Evolutionary conservation across 2,888 invertebrate genomes (phyloP), one percentile per base, ranked within the genome.

Genomic region (Cephus runcator): DNA sequence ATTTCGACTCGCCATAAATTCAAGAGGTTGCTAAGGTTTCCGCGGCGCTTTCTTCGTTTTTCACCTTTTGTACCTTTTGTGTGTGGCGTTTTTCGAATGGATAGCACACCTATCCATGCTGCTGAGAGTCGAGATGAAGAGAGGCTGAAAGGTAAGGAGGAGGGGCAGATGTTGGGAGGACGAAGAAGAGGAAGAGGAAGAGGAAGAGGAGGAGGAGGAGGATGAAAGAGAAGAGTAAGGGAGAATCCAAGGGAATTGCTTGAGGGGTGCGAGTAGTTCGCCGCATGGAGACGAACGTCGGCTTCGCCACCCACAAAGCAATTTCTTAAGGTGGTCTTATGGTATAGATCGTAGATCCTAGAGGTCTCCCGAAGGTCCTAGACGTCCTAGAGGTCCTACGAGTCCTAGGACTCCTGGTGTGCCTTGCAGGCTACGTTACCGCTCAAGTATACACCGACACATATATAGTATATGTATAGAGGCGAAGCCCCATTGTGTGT

Each of bases 321-420:
- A 88, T 87, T 88, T 88, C 87, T 88, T 88, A 86, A 83, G 82
- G 83, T 80, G 84, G 85, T 85, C 84, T 87, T 83, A 85, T 85
- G 85, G 82, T 82, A 35, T 34, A 71, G 71, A 56, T 56, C 56
- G 56, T 56, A 23, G 56, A 56, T 56, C 56, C 23, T 56, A 56
- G 56, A 56, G 40, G 40, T 40, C 40, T 15, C 40, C 40, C 15
- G 40, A 40, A 40, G 40, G 15, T 40, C 4, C 40, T 15, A 40
- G 40, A 40, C 15, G 40, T 40, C 15, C 40, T 15, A 15, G 40
- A 40, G 40, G 40, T 40, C 40, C 36, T 12, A 12, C 1, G 11
- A 11, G 11, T 35, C 35, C 36, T 36, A 12, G 23, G 23, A 23
- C 9, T 56, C 56, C 56, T 23, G 56, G 23, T 56, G 23, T 56